phyloP scores from a whole-genome alignment of 1,140 invertebrate species.

The Cylas formicarius region DNA sequence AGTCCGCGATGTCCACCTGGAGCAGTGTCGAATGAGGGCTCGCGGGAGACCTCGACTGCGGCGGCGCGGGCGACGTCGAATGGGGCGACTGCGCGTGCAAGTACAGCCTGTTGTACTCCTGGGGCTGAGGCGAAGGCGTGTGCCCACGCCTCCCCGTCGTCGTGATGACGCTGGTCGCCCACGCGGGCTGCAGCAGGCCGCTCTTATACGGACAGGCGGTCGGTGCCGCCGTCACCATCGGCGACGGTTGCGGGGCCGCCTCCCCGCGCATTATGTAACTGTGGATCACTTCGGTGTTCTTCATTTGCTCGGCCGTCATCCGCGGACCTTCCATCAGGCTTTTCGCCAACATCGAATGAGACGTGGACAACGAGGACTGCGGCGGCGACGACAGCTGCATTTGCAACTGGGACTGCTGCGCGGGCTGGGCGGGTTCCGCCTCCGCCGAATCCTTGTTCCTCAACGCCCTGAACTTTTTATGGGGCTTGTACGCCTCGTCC shows the following conservation, averaged over 20 bases:
- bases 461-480: slow-evolving; percentile 86
- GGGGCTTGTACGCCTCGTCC: slow-evolving; percentile 91
- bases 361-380: slow-evolving; percentile 57
- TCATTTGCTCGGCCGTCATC: slow-evolving; percentile 82
- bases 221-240: slow-evolving; percentile 31
- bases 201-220: slow-evolving; percentile 40
- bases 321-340: slow-evolving; percentile 81
- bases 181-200: slow-evolving; percentile 34
- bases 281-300: slow-evolving; percentile 81
- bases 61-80: slow-evolving; percentile 47
- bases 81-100: slow-evolving; percentile 44
- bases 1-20: slow-evolving; percentile 72
- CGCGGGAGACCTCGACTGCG: slow-evolving; percentile 41
- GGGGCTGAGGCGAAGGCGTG: slow-evolving; percentile 29
- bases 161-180: slow-evolving; percentile 44
- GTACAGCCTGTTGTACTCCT: slow-evolving; percentile 41
- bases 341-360: slow-evolving; percentile 79
- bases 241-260: slow-evolving; percentile 32
- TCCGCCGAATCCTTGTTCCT: slow-evolving; percentile 71
- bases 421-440: slow-evolving; percentile 52
- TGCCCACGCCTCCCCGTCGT: slow-evolving; percentile 39
- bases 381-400: slow-evolving; percentile 45
- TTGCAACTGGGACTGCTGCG: slow-evolving; percentile 41
- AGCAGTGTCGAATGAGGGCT: slow-evolving; percentile 54
- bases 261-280: slow-evolving; percentile 79